Evolutionary conservation across 2,888 invertebrate genomes (phyloP).

Genomic region (Synanthedon formicaeformis): DNA sequence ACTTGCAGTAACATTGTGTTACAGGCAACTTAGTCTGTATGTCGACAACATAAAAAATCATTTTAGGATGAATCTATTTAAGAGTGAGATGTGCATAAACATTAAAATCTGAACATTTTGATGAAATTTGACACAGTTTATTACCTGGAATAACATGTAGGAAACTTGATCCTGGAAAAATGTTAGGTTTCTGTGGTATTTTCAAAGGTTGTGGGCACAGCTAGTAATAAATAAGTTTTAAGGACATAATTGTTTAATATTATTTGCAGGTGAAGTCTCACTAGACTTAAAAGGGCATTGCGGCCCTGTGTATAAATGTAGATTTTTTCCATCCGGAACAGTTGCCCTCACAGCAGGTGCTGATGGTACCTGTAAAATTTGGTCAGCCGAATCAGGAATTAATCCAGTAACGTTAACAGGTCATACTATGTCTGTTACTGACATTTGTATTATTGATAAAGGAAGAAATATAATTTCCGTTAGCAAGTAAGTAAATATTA

Average conservation of each 20-base stretch:
- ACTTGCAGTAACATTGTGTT: too few relatives aligned
- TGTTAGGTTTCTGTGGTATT: too few relatives aligned
- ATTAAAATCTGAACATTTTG: too few relatives aligned
- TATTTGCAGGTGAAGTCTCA: constrained; percentile 44
- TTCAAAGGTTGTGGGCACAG: too few relatives aligned
- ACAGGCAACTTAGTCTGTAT: too few relatives aligned
- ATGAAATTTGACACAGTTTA: too few relatives aligned
- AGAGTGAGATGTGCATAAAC: too few relatives aligned
- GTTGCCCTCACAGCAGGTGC: constrained; percentile 77
- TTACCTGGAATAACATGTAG: too few relatives aligned
- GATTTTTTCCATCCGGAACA: constrained; percentile 78
- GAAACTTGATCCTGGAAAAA: too few relatives aligned
- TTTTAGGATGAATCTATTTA: too few relatives aligned
- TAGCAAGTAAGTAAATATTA: constrained; percentile 60
- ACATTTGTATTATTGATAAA: constrained; percentile 73
- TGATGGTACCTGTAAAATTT: constrained; percentile 76
- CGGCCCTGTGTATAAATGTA: constrained; percentile 75
- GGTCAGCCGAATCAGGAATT: constrained; percentile 76
- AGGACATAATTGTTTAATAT: background rate
- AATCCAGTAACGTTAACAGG: constrained; percentile 76
- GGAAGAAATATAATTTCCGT: constrained; percentile 79
- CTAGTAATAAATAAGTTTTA: constrained; percentile 12
- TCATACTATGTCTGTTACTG: constrained; percentile 74
- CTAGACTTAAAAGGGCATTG: constrained; percentile 73
- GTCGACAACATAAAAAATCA: too few relatives aligned